Conservation (phyloP, 1,140 invertebrate species). For the Macrobrachium nipponense region DNA sequence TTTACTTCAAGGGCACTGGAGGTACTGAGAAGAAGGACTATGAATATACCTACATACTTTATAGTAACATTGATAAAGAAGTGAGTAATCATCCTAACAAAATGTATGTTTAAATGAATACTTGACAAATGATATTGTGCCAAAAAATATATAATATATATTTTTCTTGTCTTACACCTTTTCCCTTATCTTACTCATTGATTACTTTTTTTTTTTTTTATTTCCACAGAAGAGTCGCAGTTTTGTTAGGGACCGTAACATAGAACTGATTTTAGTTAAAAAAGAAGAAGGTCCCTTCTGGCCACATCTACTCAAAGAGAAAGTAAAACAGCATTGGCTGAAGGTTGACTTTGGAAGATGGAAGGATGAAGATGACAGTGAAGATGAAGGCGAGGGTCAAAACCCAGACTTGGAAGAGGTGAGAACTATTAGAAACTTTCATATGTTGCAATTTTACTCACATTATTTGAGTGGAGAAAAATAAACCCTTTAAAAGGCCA, state of each 20-base stretch:
- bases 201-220: neutral
- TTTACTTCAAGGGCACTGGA: slow-evolving; percentile 88
- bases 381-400: slow-evolving; percentile 74
- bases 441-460: too few species aligned
- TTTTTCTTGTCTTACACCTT: too few species aligned
- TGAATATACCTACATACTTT: slow-evolving; percentile 87
- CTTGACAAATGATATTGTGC: too few species aligned
- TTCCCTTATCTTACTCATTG: too few species aligned
- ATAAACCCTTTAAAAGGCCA: too few species aligned
- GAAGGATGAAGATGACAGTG: slow-evolving; percentile 90
- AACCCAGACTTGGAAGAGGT: slow-evolving; percentile 74
- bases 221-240: slow-evolving; percentile 72
- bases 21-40: slow-evolving; percentile 87
- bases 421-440: slow-evolving; percentile 62
- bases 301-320: slow-evolving; percentile 88
- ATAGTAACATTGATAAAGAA: slow-evolving; percentile 83
- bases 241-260: slow-evolving; percentile 76
- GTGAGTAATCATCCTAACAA: slow-evolving; percentile 70
- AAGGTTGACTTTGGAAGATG: slow-evolving; percentile 98
- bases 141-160: too few species aligned
- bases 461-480: too few species aligned
- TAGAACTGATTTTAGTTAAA: slow-evolving; percentile 84
- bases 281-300: slow-evolving; percentile 83
- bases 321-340: slow-evolving; percentile 93
- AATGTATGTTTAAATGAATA: too few species aligned